phyloP scores from a whole-genome alignment of 2,888 invertebrate genomes.

The Leptura quadrifasciata region DNA sequence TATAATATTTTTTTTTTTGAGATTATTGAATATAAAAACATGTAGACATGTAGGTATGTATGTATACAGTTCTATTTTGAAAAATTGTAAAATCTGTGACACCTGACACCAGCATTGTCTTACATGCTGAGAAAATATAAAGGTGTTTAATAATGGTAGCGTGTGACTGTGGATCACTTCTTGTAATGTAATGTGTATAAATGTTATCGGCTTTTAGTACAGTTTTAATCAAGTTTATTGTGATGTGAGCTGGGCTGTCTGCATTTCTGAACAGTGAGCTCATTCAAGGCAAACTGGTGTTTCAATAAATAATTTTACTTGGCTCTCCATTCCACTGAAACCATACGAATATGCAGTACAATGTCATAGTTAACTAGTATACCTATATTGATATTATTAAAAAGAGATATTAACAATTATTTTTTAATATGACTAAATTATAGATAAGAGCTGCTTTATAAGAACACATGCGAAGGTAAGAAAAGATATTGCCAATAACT shows the following conservation, averaged over 20 bases:
- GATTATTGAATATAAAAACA: no score
- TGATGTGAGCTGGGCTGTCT: conserved; percentile 64
- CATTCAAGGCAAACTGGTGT: conserved; percentile 67
- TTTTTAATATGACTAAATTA: no score
- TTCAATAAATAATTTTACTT: conserved; percentile 50
- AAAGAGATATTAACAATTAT: no score
- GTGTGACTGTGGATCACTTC: conserved; percentile 34
- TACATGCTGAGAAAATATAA: not conserved
- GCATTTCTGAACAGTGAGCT: conserved; percentile 69
- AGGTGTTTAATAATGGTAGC: conserved; percentile 24
- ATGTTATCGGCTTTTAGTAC: conserved; percentile 39
- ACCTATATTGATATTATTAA: no score
- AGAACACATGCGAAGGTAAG: no score
- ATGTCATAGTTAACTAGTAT: not conserved
- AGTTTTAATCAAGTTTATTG: conserved; percentile 49
- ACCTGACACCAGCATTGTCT: no score
- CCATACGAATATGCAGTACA: conserved; percentile 17
- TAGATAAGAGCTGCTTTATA: no score
- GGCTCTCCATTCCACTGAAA: conserved; percentile 36
- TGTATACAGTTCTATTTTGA: no score
- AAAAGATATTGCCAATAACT: no score
- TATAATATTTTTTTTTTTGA: no score
- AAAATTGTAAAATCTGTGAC: no score
- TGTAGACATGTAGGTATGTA: no score
- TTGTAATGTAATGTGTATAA: conserved; percentile 32